Evolutionary conservation across 2,797 vertebrate genomes (phyloP).

Genomic region (Trachops cirrhosus): DNA sequence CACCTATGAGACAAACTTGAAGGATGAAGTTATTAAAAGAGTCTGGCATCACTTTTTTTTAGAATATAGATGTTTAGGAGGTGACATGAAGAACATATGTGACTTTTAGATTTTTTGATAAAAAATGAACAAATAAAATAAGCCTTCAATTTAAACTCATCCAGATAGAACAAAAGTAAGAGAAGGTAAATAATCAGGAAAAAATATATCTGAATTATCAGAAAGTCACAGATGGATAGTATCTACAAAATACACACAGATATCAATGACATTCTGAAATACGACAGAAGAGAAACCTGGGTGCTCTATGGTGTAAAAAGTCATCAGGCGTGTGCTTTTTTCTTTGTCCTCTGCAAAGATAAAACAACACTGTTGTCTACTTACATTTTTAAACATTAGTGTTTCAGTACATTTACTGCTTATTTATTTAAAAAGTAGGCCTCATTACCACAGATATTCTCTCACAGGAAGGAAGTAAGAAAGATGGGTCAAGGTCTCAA

Average conservation of each 20-base stretch:
- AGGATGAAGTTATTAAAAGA: constrained; percentile 15
- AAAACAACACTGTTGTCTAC: neutral
- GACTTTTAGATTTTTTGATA: neutral
- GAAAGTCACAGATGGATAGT: neutral
- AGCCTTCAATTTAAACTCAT: neutral
- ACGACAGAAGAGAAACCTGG: neutral
- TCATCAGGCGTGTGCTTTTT: neutral
- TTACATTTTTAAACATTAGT: neutral
- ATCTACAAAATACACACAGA: neutral
- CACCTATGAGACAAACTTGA: constrained; percentile 43
- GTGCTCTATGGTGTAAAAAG: neutral
- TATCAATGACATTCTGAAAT: neutral
- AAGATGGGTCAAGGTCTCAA: neutral
- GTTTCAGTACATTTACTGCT: neutral
- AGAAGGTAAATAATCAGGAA: neutral
- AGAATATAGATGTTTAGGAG: neutral
- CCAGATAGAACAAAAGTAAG: neutral
- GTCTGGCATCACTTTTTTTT: neutral
- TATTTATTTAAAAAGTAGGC: neutral
- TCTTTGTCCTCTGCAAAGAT: neutral
- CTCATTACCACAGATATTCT: neutral
- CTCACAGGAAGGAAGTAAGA: neutral
- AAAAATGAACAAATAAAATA: neutral
- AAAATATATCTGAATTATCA: neutral
- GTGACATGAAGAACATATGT: neutral